phyloP scores from a whole-genome alignment of 2,888 invertebrate genomes.

The Spilarctia lutea region DNA sequence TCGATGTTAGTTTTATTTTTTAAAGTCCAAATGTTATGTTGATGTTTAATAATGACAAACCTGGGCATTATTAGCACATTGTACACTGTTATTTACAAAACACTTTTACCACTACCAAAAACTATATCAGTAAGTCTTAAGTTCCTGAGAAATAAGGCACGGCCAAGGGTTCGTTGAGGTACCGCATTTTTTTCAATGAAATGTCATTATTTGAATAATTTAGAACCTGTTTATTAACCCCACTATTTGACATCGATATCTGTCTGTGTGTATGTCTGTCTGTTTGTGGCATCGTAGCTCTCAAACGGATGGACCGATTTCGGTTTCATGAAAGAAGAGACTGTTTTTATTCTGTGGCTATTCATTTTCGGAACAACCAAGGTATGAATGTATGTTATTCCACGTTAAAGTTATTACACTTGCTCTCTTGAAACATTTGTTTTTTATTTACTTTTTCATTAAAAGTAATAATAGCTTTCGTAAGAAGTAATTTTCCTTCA shows the following conservation, averaged over 20 bases:
- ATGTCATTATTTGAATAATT: conserved; percentile 16
- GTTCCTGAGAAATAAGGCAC: conserved; percentile 28
- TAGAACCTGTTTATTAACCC: neutral
- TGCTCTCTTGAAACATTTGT: neutral
- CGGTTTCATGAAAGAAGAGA: too few species aligned
- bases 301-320: too few species aligned
- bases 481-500: neutral
- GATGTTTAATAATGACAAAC: neutral
- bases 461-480: neutral
- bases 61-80: neutral
- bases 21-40: neutral
- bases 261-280: too few species aligned
- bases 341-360: too few species aligned
- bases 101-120: neutral
- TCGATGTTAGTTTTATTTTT: neutral
- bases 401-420: neutral
- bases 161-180: conserved; percentile 23
- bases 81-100: neutral
- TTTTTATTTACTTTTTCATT: neutral
- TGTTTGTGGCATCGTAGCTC: too few species aligned
- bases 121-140: conserved; percentile 23
- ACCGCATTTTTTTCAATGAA: conserved; percentile 25
- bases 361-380: too few species aligned
- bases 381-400: neutral
- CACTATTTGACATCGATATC: too few species aligned